A percentile compares a stretch with the other conserved stretches of the same genome.
Evolutionary conservation across 2,113 vertebrate genomes (phyloP).

Genomic region (Notechis scutatus): DNA sequence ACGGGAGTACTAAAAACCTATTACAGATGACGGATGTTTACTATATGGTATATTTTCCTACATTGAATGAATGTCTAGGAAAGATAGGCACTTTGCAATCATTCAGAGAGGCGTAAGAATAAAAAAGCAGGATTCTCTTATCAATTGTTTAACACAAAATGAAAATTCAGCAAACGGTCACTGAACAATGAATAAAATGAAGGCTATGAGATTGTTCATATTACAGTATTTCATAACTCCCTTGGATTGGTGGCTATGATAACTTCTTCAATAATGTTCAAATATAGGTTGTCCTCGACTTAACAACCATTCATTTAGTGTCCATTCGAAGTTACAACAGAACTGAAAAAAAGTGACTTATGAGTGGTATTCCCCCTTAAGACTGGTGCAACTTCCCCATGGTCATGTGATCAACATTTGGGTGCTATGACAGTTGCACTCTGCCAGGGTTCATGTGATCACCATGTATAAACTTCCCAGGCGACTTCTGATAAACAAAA

Average conservation of each 20-base stretch:
- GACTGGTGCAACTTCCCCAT: neutral
- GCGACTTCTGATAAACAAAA: neutral
- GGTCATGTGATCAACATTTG: neutral
- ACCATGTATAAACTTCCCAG: neutral
- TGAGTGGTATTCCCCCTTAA: neutral
- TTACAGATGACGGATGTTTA: constrained; percentile 96
- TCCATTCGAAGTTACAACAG: neutral
- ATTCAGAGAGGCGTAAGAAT: neutral
- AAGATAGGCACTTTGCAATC: constrained; percentile 2
- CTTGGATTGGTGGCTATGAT: neutral
- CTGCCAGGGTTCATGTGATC: neutral
- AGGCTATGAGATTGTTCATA: neutral
- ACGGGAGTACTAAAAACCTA: constrained; percentile 97
- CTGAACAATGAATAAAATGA: neutral
- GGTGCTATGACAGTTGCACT: neutral
- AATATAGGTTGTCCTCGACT: neutral
- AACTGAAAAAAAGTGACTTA: neutral
- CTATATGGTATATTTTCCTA: constrained; percentile 82
- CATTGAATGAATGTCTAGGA: constrained; percentile 17
- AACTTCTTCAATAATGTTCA: neutral
- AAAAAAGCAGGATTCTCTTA: neutral
- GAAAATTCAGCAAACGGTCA: neutral
- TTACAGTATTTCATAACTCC: neutral
- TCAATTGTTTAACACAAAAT: neutral
- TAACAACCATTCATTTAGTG: neutral